Evolutionary conservation across 2,797 vertebrate species (phyloP).

Genomic region (Hapalemur alaotrensis): DNA sequence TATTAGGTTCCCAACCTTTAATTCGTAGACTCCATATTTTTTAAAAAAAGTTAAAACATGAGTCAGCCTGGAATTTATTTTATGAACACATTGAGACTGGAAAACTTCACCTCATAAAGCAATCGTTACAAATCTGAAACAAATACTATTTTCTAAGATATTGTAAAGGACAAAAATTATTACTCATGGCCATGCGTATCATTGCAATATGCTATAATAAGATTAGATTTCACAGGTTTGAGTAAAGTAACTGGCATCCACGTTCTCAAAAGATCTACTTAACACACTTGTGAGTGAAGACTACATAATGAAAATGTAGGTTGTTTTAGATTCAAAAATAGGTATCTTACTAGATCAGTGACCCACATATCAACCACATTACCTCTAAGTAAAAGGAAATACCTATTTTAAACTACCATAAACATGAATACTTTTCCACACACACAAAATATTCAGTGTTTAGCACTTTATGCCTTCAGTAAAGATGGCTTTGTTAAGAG

Average conservation of each 20-base stretch:
- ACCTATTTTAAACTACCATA: background rate
- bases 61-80: background rate
- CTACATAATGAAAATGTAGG: background rate
- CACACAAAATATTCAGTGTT: background rate
- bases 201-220: background rate
- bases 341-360: background rate
- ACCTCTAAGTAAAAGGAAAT: background rate
- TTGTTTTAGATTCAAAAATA: background rate
- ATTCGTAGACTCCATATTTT: background rate
- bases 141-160: background rate
- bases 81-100: conserved; percentile 11
- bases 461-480: background rate
- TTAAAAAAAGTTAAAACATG: background rate
- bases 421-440: background rate
- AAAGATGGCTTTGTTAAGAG: background rate
- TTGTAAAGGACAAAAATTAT: background rate
- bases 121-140: background rate
- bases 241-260: background rate
- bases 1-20: background rate
- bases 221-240: background rate
- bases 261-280: background rate
- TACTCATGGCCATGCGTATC: background rate
- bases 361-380: background rate
- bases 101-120: background rate
- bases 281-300: background rate